phyloP scores from a whole-genome alignment of 2,113 vertebrate species.

The Takifugu flavidus region DNA sequence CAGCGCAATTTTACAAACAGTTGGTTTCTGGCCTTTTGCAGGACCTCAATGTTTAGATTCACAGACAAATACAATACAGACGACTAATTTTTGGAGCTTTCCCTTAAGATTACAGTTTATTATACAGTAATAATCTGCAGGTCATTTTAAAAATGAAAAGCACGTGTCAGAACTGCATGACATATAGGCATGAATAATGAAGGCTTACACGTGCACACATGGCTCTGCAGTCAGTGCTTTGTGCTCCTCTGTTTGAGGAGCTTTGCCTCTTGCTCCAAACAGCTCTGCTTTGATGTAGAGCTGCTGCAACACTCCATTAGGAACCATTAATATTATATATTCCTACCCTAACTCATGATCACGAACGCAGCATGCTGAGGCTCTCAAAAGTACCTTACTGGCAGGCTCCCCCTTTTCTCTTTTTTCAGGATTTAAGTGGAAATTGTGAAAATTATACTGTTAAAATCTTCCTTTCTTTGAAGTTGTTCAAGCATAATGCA shows the following conservation, averaged over 20 bases:
- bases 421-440: not conserved
- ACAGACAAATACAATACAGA: not conserved
- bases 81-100: too few relatives aligned
- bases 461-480: not conserved
- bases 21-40: not conserved
- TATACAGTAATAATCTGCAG: too few relatives aligned
- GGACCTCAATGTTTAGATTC: constrained; percentile 8
- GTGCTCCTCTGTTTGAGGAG: constrained; percentile 41
- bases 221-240: constrained; percentile 25
- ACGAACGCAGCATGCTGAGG: too few relatives aligned
- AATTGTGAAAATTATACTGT: not conserved
- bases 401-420: constrained; percentile 16
- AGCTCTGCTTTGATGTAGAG: constrained; percentile 56
- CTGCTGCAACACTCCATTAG: constrained; percentile 55
- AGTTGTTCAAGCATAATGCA: not conserved
- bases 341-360: not conserved
- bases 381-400: constrained; percentile 14
- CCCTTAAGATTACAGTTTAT: too few relatives aligned
- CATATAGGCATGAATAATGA: not conserved
- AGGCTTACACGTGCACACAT: constrained; percentile 1
- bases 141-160: too few relatives aligned
- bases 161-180: not conserved
- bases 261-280: constrained; percentile 34
- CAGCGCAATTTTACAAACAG: not conserved
- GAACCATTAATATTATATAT: constrained; percentile 61